Conservation (phyloP, 2,797 vertebrate species). For the Ceyx erithaca region DNA sequence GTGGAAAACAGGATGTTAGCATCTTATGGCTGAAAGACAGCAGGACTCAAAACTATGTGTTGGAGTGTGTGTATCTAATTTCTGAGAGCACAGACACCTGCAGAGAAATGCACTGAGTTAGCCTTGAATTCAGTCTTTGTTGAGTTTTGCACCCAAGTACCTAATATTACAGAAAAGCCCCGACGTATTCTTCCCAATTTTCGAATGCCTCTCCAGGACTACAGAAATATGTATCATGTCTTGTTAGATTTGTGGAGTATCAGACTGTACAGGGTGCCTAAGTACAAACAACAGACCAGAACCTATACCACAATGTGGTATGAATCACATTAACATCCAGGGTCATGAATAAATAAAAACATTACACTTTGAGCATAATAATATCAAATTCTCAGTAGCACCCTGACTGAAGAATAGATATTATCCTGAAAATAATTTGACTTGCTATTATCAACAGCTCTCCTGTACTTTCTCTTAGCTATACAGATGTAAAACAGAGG, state of each 20-base stretch:
- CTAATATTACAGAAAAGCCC: not conserved
- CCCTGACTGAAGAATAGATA: not conserved
- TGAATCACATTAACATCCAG: not conserved
- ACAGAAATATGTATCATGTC: not conserved
- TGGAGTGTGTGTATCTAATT: not conserved
- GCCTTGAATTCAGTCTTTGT: not conserved
- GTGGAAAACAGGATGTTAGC: not conserved
- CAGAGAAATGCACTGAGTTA: not conserved
- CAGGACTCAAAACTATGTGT: not conserved
- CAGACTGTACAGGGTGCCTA: not conserved
- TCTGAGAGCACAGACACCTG: not conserved
- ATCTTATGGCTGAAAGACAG: not conserved
- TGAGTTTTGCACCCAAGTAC: not conserved
- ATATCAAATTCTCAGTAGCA: not conserved
- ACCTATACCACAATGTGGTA: accelerated
- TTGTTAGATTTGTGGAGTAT: not conserved
- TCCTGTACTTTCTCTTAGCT: not conserved
- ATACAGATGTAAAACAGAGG: not conserved
- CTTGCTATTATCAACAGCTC: not conserved
- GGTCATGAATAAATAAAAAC: not conserved
- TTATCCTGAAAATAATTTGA: not conserved
- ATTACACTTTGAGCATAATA: not conserved
- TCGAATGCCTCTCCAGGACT: not conserved
- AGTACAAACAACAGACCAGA: not conserved
- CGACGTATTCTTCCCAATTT: not conserved